These are phyloP conservation scores for Ridgeia piscesae DNA, from an alignment of 1,140 invertebrate genomes.

Conservation along the genomic window DNA sequence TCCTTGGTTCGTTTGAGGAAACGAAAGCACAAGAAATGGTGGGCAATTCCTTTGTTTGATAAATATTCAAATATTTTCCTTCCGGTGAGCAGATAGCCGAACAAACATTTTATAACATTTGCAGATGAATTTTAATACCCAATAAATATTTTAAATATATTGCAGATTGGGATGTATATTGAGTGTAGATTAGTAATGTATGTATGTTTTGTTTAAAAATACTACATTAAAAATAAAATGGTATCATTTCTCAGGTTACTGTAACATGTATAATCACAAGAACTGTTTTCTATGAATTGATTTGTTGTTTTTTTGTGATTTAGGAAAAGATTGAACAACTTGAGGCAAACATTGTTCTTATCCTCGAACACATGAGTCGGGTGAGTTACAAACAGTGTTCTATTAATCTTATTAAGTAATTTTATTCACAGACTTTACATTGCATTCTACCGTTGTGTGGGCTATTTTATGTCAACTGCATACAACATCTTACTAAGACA, in stretches of 20 bases:
- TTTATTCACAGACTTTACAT: no score
- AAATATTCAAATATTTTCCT: not conserved
- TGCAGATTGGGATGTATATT: no score
- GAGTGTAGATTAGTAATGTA: no score
- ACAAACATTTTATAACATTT: no score
- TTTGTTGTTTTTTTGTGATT: not conserved
- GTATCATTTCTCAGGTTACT: not conserved
- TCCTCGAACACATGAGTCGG: slow-evolving; percentile 63
- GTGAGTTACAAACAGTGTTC: slow-evolving; percentile 37
- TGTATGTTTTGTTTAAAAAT: not conserved
- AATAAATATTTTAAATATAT: no score
- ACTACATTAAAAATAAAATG: not conserved
- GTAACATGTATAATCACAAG: not conserved
- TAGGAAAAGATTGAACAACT: slow-evolving; percentile 61
- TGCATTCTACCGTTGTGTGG: no score
- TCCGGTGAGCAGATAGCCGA: no score
- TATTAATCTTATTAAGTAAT: no score
- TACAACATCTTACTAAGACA: no score
- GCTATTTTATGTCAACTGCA: no score
- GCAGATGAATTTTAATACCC: no score
- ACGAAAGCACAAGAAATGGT: slow-evolving; percentile 68
- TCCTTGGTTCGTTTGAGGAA: slow-evolving; percentile 73
- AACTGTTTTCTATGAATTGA: not conserved
- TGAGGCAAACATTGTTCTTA: slow-evolving; percentile 62
- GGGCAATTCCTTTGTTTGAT: slow-evolving; percentile 28